Evolutionary conservation across 2,113 vertebrate species (phyloP).

Genomic region (Rissa tridactyla): DNA sequence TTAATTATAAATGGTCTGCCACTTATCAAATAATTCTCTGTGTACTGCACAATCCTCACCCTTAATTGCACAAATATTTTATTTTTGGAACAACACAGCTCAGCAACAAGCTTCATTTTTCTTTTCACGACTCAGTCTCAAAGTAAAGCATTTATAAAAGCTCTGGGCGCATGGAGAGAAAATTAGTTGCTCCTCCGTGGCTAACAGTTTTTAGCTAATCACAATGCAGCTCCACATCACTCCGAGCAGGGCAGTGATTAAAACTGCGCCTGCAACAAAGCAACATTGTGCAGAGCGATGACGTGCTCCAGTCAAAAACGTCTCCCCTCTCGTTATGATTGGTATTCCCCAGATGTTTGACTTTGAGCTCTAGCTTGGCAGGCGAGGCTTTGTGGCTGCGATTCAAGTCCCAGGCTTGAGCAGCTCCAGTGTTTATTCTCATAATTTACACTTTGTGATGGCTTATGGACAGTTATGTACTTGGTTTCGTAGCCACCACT

Average conservation of each 20-base stretch:
- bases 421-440: conserved; percentile 29
- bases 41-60: neutral
- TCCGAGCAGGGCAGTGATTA: neutral
- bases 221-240: neutral
- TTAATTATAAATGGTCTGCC: conserved; percentile 6
- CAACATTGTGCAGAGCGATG: neutral
- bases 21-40: neutral
- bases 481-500: conserved; percentile 4
- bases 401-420: neutral
- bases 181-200: neutral
- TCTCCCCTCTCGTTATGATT: neutral
- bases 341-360: conserved; percentile 53
- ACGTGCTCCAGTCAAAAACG: neutral
- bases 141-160: neutral
- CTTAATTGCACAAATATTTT: conserved; percentile 12
- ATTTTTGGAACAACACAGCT: conserved; percentile 17
- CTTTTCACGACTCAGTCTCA: neutral
- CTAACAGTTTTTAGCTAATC: neutral
- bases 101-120: conserved; percentile 29
- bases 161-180: neutral
- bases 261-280: conserved; percentile 20
- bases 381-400: neutral
- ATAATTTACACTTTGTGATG: conserved; percentile 4
- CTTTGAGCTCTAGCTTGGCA: conserved; percentile 16
- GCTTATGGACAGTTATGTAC: neutral